phyloP scores from a whole-genome alignment of 1,140 invertebrate genomes.

The Chrysopa pallens region DNA sequence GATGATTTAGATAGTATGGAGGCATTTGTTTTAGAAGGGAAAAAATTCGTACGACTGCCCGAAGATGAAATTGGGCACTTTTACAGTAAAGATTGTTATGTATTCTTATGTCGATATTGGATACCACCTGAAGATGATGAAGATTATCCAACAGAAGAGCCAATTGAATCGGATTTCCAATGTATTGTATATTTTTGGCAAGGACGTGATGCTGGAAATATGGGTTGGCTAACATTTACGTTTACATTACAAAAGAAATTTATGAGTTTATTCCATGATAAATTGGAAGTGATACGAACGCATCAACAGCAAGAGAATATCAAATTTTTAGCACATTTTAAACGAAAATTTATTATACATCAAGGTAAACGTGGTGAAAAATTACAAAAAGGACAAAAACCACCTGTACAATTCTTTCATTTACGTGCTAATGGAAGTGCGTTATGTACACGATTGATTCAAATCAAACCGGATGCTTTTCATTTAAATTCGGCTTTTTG shows the following conservation, averaged over 20 bases:
- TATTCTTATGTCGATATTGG: slow-evolving; percentile 93
- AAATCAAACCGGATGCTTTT: slow-evolving; percentile 64
- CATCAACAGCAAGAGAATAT: slow-evolving; percentile 98
- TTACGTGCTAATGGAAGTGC: slow-evolving; percentile 88
- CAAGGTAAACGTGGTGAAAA: slow-evolving; percentile 58
- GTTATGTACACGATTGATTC: slow-evolving; percentile 83
- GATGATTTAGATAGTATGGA: slow-evolving; percentile 95
- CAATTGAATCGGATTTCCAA: slow-evolving; percentile 74
- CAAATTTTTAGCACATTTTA: slow-evolving; percentile 97
- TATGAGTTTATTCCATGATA: slow-evolving; percentile 85
- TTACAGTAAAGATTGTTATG: slow-evolving; percentile 92
- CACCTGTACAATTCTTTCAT: slow-evolving; percentile 83
- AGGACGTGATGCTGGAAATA: slow-evolving; percentile 89
- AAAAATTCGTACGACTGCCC: slow-evolving; percentile 90
- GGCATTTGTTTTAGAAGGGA: slow-evolving; percentile 91
- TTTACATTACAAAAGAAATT: slow-evolving; percentile 97
- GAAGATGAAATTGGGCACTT: slow-evolving; percentile 86
- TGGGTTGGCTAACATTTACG: slow-evolving; percentile 99
- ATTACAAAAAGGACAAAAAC: slow-evolving; percentile 24
- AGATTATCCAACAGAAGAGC: slow-evolving; percentile 35
- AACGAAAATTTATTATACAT: slow-evolving; percentile 86
- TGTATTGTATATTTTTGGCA: slow-evolving; percentile 99
- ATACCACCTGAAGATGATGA: slow-evolving; percentile 42
- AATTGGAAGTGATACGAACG: slow-evolving; percentile 91
- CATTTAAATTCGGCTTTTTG: slow-evolving; percentile 72